Base-by-base conservation (phyloP, 2,888 invertebrate genomes). In the Harpagoxenus sublaevis region DNA sequence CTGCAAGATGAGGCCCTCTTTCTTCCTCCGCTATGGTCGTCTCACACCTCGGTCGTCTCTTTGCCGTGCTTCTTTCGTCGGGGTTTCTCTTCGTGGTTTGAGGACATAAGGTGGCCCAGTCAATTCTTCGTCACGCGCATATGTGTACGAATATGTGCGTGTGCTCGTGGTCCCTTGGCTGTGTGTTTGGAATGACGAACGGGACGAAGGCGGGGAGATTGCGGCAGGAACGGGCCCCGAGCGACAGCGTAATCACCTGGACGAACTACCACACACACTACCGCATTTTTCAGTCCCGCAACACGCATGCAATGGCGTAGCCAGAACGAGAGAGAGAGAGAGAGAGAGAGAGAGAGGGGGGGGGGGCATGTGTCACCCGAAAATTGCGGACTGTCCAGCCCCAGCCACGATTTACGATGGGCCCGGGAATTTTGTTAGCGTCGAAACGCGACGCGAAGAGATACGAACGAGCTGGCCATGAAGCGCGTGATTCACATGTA, bases 161-260 rank as follows among this genome's bases (percentile, higher is more conserved):
- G 28, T 10, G 77, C 65, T 42, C 81, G 75, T n/a, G 39, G 53
- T 55, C 28, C 18, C n/a, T 45, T 51, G 55, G 53, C 39, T 35
- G 65, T 39, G 35, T 53, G 23, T 18, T 28, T 10, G 79, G 9
- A 18, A 63, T 48, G 71, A 45, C 31, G 68, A 48, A 70, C 66
- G 82, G 57, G n/a, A 51, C 48, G 65, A 15, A 9, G 62, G 51
- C 10, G 71, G 55, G 42, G 66, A 57, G 82, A 65, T 78, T 66
- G 77, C 81, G 85, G 86, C 83, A 88, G 86, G 91, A 91, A 88
- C 88, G 89, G 87, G 93, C 94, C 92, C 81, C 91, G 91, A 93
- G 94, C 94, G 94, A 94, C 94, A 94, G 94, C 93, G 94, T 94
- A 94, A 94, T 94, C 94, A 94, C 93, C 94, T 91, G 93, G 92